Evolutionary conservation across 2,888 invertebrate species (phyloP).

Genomic region (Aproaerema taeniolella): DNA sequence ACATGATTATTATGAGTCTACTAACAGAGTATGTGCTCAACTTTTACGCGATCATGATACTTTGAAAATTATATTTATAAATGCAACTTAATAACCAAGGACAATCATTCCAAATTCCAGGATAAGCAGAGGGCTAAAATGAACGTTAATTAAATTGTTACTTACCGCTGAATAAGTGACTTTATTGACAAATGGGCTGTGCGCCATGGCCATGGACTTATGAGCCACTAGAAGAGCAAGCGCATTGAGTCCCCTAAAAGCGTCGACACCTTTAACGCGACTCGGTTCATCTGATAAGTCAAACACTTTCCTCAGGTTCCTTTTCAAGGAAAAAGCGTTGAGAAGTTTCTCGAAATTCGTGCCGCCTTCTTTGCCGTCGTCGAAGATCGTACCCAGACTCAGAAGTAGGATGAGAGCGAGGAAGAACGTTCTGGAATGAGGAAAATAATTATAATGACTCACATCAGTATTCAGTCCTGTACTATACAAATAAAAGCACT

Average conservation of each 20-base stretch:
- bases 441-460: background rate
- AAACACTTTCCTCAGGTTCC: constrained; percentile 63
- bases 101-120: background rate
- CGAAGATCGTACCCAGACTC: constrained; percentile 58
- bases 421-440: constrained; percentile 62
- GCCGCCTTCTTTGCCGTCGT: constrained; percentile 60
- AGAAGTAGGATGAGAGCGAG: constrained; percentile 53
- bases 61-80: no score
- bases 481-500: no score
- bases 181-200: constrained; percentile 77
- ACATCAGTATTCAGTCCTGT: no score
- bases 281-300: constrained; percentile 53
- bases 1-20: no score
- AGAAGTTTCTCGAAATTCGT: constrained; percentile 68
- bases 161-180: constrained; percentile 72
- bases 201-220: constrained; percentile 78
- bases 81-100: no score
- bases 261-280: constrained; percentile 70
- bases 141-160: no score
- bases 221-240: constrained; percentile 74
- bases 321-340: constrained; percentile 69
- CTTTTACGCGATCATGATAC: no score
- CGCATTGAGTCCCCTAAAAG: constrained; percentile 73
- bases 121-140: background rate
- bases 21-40: no score